Evolutionary conservation across 1,140 invertebrate species (phyloP).

Genomic region (Nomia melanderi): DNA sequence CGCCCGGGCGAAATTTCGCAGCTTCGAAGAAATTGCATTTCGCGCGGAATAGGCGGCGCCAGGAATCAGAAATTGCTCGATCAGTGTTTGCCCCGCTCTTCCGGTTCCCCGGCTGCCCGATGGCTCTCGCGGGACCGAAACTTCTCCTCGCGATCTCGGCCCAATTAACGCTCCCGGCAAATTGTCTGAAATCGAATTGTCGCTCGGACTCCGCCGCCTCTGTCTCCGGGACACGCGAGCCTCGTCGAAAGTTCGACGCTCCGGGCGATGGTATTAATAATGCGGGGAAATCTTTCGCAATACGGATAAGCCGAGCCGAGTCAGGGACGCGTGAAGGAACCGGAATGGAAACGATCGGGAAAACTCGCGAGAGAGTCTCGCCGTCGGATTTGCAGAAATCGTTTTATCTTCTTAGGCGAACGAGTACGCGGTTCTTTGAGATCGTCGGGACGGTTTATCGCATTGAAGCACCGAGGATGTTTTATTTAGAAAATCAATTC

Average conservation of each 20-base stretch:
- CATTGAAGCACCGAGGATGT: too few species aligned
- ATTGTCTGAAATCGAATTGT: constrained; percentile 63
- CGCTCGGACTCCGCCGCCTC: neutral
- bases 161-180: constrained; percentile 58
- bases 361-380: too few species aligned
- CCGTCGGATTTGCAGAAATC: too few species aligned
- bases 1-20: constrained; percentile 9
- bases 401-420: too few species aligned
- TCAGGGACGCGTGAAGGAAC: neutral
- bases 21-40: constrained; percentile 51
- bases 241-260: constrained; percentile 8
- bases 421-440: too few species aligned
- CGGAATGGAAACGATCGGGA: neutral
- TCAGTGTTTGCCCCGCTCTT: constrained; percentile 55
- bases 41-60: neutral
- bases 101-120: constrained; percentile 25
- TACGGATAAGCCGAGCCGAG: neutral
- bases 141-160: constrained; percentile 19
- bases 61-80: constrained; percentile 57
- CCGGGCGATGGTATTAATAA: neutral
- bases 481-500: too few species aligned
- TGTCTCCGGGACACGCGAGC: neutral
- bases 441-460: too few species aligned
- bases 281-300: neutral
- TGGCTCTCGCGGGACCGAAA: constrained; percentile 5